Conservation (phyloP, 2,888 invertebrate species). For the Linhomoeus sp. region DNA sequence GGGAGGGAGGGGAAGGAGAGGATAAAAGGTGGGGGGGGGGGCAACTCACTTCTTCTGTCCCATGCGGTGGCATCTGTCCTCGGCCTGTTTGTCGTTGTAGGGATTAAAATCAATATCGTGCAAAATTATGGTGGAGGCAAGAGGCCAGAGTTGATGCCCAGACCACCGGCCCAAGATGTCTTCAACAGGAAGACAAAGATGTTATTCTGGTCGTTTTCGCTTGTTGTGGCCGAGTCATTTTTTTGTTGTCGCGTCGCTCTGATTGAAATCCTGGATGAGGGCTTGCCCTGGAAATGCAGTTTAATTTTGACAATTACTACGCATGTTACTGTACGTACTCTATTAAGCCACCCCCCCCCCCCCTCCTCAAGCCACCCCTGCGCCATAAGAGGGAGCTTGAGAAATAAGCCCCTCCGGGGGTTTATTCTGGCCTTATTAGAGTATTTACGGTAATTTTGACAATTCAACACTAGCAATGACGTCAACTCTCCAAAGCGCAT, state of each 20-base stretch:
- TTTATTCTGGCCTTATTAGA: too few relatives aligned
- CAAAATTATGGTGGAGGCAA: constrained; percentile 80
- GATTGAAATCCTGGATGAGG: constrained; percentile 68
- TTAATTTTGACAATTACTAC: too few relatives aligned
- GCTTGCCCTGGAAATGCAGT: constrained; percentile 48
- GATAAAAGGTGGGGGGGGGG: background rate
- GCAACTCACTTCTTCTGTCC: constrained; percentile 39
- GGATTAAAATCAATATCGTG: constrained; percentile 97
- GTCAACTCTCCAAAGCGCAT: background rate
- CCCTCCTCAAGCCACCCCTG: too few relatives aligned
- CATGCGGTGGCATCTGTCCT: constrained; percentile 54
- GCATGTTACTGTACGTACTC: too few relatives aligned
- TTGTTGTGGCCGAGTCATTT: too few relatives aligned
- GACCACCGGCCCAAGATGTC: constrained; percentile 81
- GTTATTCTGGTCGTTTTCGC: constrained; percentile 24
- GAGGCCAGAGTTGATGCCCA: constrained; percentile 80
- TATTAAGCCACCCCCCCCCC: too few relatives aligned
- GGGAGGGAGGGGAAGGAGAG: background rate
- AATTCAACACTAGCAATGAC: constrained; percentile 4
- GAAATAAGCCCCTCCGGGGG: too few relatives aligned
- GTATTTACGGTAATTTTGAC: too few relatives aligned
- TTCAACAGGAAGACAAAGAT: constrained; percentile 77
- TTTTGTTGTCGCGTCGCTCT: constrained; percentile 28
- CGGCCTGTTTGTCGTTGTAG: constrained; percentile 88
- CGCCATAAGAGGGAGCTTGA: too few relatives aligned